These are phyloP conservation scores for Cerceris rybyensis DNA, from an alignment of 2,888 invertebrate genomes.

Conservation along the genomic window DNA sequence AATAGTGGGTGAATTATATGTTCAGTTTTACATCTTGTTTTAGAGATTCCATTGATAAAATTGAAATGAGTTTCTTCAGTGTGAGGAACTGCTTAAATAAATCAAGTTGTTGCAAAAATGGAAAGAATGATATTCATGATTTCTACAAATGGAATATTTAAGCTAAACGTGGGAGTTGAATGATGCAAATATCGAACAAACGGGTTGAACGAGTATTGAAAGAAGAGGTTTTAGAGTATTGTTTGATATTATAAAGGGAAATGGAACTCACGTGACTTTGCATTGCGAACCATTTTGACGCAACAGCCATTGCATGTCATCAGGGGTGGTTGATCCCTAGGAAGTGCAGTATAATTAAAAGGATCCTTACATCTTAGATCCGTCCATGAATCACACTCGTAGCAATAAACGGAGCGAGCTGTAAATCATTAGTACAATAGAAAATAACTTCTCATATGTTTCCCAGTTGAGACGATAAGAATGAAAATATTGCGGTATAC, in stretches of 20 bases:
- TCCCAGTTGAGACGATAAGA: background rate
- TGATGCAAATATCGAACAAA: background rate
- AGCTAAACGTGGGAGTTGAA: too few relatives aligned
- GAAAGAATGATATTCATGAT: too few relatives aligned
- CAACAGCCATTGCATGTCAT: constrained; percentile 96
- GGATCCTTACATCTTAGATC: constrained; percentile 95
- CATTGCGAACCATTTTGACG: constrained; percentile 96
- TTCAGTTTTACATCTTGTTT: too few relatives aligned
- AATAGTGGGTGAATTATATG: too few relatives aligned
- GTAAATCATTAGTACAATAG: constrained; percentile 61
- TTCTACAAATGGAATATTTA: too few relatives aligned
- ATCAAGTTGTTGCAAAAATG: too few relatives aligned
- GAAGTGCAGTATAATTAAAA: constrained; percentile 95
- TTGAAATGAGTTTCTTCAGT: too few relatives aligned
- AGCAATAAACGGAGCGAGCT: constrained; percentile 96
- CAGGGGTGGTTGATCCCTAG: constrained; percentile 93
- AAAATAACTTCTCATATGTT: background rate
- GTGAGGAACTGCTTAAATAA: too few relatives aligned
- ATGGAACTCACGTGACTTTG: constrained; percentile 91
- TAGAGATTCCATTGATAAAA: too few relatives aligned
- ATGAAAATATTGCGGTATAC: background rate
- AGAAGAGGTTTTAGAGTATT: background rate
- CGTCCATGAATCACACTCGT: constrained; percentile 96
- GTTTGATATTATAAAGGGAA: background rate
- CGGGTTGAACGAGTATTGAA: background rate